These are phyloP conservation scores for Procambarus clarkii DNA, from an alignment of 1,140 invertebrate species.

Conservation along the genomic window DNA sequence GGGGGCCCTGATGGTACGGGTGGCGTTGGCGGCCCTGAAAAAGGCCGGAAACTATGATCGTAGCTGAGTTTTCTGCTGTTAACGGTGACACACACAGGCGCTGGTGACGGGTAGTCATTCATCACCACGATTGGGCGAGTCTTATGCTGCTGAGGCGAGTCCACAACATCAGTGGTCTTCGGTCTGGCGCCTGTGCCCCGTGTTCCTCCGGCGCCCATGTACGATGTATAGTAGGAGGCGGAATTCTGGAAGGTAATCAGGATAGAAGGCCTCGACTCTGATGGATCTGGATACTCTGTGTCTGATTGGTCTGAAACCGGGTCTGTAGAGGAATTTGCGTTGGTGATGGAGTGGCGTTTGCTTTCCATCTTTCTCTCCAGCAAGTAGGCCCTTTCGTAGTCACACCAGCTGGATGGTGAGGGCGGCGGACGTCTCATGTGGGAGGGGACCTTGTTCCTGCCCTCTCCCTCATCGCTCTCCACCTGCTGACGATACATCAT, in stretches of 20 bases:
- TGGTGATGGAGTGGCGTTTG: background rate
- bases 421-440: background rate
- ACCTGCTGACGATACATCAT: background rate
- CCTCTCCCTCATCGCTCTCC: background rate
- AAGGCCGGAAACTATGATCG: slow-evolving; percentile 12
- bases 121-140: slow-evolving; percentile 52
- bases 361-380: slow-evolving; percentile 16
- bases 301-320: slow-evolving; percentile 4
- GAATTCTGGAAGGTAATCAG: slow-evolving; percentile 64
- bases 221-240: slow-evolving; percentile 59
- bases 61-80: slow-evolving; percentile 34
- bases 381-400: background rate
- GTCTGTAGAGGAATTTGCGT: slow-evolving; percentile 12
- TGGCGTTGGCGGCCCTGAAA: background rate
- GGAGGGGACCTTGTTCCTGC: background rate
- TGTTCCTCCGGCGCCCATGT: slow-evolving; percentile 48
- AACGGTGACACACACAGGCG: slow-evolving; percentile 44
- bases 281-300: background rate
- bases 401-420: background rate
- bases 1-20: slow-evolving; percentile 7
- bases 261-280: slow-evolving; percentile 45
- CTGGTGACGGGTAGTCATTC: slow-evolving; percentile 56
- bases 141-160: slow-evolving; percentile 1
- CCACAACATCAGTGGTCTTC: background rate
- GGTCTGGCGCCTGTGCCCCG: slow-evolving; percentile 1